Base-by-base conservation (phyloP, 35 echinoderm and acorn worm species). In the Diadema setosum region DNA sequence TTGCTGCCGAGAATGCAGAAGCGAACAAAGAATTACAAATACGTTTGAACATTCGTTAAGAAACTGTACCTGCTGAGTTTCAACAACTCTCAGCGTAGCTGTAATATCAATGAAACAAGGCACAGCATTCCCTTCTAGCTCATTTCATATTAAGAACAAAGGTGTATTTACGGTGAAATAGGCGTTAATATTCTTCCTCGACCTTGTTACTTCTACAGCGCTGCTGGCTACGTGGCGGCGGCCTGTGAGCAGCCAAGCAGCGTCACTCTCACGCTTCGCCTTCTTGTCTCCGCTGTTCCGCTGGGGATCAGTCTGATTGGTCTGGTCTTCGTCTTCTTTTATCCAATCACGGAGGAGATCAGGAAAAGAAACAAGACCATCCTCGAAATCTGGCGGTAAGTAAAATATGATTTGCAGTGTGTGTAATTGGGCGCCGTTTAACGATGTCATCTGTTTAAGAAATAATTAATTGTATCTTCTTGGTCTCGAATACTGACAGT, bases 281-380 rank as follows among this genome's bases (percentile, higher is more conserved):
- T 97, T 17, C 49, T 97, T n/a, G 88, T 93, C 4, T 89, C 95
- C 4, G 87, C 83, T 21, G 84, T 90, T 36, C 95, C 95, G 20
- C 70, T 48, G 24, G 18, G 20, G 30, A 86, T 86, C 41, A 70
- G 87, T 1, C 30, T 93, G 6, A 60, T 93, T 40, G 95, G 95
- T 27, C 85, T 90, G 37, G 25, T 91, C 14, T 97, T 93, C 55
- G 55, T 97, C 3, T 93, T 76, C 73, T 44, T 80, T 39, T 97
- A 97, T 84, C 95, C 95, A 84, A 97, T 97, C 73, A 93, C 82
- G 6, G 95, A 97, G 67, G 94, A 96, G 35, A 65, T 92, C 11
- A 78, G 89, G 26, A 48, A 89, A 45, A 91, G 92, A 45, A 96
- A 96, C 44, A 90, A 96, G 45, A 96, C 94, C 31, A 96, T 96